Evolutionary conservation across 2,113 vertebrate species (phyloP).

Genomic region (Climacteris rufus): DNA sequence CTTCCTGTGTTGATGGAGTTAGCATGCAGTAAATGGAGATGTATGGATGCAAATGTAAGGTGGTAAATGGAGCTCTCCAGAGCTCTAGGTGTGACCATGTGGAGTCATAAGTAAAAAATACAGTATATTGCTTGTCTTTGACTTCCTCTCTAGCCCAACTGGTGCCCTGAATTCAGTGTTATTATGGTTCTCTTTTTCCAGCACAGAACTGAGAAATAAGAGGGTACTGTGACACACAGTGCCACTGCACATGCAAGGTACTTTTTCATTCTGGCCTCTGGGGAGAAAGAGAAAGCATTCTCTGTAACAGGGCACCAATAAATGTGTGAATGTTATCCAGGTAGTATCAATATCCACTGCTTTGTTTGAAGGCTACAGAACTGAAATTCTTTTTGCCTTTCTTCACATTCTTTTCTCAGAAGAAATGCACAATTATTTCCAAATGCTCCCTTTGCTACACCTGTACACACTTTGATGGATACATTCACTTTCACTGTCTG

Average conservation of each 20-base stretch:
- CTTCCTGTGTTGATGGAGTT: slow-evolving; percentile 45
- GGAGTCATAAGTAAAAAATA: background rate
- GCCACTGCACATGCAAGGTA: background rate
- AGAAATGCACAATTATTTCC: background rate
- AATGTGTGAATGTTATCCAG: background rate
- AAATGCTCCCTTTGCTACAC: background rate
- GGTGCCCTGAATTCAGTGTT: background rate
- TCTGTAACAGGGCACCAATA: background rate
- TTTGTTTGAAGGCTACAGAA: background rate
- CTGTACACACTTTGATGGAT: background rate
- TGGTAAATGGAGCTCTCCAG: background rate
- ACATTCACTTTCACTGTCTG: background rate
- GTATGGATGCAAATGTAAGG: background rate
- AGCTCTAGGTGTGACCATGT: background rate
- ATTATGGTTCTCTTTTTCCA: background rate
- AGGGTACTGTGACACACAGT: background rate
- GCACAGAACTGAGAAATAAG: background rate
- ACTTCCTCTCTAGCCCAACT: background rate
- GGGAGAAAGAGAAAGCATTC: background rate
- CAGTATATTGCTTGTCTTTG: background rate
- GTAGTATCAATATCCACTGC: background rate
- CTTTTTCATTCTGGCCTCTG: background rate
- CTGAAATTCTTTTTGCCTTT: background rate
- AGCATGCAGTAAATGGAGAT: background rate
- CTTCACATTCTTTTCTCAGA: background rate